Percentiles rank a stretch among this genome's conserved stretches.
These are phyloP conservation scores for Mycogona germanica DNA, from an alignment of 2,888 invertebrate species.

Conservation along the genomic window DNA sequence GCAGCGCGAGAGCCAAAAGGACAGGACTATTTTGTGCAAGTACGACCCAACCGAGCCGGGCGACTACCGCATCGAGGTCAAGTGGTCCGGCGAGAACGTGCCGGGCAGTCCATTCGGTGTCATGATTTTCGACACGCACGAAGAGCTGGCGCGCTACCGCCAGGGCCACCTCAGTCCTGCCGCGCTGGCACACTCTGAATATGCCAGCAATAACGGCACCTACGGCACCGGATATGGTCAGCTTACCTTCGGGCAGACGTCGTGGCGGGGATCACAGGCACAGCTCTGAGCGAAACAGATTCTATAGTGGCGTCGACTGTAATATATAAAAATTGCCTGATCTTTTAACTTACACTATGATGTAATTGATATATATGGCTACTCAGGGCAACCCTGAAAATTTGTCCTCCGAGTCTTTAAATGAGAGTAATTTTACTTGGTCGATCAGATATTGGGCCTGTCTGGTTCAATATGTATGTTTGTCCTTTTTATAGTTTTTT, in stretches of 20 bases:
- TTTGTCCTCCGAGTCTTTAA: no score
- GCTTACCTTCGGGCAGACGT: constrained; percentile 37
- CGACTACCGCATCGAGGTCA: constrained; percentile 92
- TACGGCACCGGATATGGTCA: constrained; percentile 41
- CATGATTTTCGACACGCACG: constrained; percentile 98
- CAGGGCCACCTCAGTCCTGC: constrained; percentile 26
- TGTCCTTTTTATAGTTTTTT: no score
- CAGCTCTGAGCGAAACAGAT: no score
- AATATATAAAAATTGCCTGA: no score
- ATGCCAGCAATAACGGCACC: constrained; percentile 21
- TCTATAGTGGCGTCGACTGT: no score
- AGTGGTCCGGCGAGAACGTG: constrained; percentile 96
- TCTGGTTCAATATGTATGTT: no score
- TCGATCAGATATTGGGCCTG: no score
- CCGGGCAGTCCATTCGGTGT: constrained; percentile 98
- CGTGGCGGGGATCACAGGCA: constrained; percentile 45
- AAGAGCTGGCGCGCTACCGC: constrained; percentile 59
- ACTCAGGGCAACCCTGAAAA: no score
- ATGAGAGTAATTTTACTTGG: no score
- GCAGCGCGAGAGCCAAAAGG: constrained; percentile 96
- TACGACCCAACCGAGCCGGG: constrained; percentile 98
- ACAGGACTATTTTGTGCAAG: constrained; percentile 94
- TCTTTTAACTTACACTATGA: no score
- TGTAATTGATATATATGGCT: no score
- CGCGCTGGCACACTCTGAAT: constrained; percentile 12